These are phyloP conservation scores for Heptranchias perlo DNA, from an alignment of 2,113 vertebrate genomes.

Conservation along the genomic window DNA sequence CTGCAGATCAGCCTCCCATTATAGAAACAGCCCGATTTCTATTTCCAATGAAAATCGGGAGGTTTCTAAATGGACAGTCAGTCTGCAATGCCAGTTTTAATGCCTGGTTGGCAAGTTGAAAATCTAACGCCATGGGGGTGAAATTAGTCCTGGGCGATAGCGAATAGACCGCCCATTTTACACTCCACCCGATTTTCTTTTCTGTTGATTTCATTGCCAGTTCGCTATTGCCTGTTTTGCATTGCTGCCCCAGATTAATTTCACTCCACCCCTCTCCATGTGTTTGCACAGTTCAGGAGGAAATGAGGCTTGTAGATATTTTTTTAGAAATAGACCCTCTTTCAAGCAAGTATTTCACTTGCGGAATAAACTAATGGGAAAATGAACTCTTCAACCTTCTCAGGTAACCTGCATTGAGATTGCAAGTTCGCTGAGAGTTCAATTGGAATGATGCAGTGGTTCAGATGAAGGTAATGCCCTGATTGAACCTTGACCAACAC, in stretches of 20 bases:
- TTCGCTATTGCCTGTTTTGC: not conserved
- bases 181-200: not conserved
- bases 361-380: not conserved
- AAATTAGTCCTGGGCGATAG: not conserved
- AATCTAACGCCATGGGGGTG: not conserved
- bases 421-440: not conserved
- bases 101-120: not conserved
- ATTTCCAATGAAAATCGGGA: not conserved
- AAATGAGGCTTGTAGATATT: not conserved
- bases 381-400: not conserved
- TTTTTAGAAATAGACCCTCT: not conserved
- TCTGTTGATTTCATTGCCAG: not conserved
- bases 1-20: not conserved
- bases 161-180: not conserved
- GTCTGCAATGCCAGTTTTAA: not conserved
- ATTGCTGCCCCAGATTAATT: no score
- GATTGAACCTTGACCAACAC: not conserved
- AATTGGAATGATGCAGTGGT: not conserved
- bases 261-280: not conserved
- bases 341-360: not conserved
- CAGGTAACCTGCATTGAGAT: not conserved
- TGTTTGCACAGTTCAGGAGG: not conserved
- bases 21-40: not conserved
- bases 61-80: not conserved
- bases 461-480: not conserved